Percentiles rank a stretch among this genome's conserved stretches.
Evolutionary conservation across 2,113 vertebrate genomes (phyloP).

Genomic region (Cinclus mexicanus): DNA sequence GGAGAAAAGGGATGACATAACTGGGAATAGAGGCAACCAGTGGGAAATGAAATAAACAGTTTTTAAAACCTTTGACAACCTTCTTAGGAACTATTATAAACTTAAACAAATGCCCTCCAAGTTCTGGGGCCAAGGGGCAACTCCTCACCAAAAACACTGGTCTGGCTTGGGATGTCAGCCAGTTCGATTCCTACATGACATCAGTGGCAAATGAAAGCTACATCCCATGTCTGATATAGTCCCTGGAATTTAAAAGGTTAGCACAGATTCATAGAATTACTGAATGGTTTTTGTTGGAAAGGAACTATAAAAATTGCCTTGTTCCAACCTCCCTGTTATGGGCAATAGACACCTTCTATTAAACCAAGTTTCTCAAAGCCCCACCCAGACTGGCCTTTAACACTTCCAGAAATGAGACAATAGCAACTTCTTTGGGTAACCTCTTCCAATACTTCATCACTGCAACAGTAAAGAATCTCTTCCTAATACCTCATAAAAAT

Average conservation of each 20-base stretch:
- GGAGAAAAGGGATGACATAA: too few species aligned
- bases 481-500: neutral
- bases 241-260: neutral
- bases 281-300: neutral
- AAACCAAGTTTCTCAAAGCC: too few species aligned
- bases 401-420: neutral
- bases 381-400: neutral
- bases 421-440: neutral
- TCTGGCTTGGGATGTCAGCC: too few species aligned
- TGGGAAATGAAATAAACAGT: too few species aligned
- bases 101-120: too few species aligned
- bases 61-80: too few species aligned
- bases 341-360: neutral
- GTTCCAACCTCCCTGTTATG: neutral
- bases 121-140: too few species aligned
- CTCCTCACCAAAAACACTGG: too few species aligned
- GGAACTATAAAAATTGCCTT: neutral
- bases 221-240: neutral
- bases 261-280: neutral
- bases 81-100: too few species aligned
- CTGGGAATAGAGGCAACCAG: too few species aligned
- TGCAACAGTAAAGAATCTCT: neutral
- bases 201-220: neutral
- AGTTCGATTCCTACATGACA: too few species aligned
- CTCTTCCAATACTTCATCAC: neutral